phyloP scores from a whole-genome alignment of 92 coral and sea anemone species.

The Galaxea fascicularis region DNA sequence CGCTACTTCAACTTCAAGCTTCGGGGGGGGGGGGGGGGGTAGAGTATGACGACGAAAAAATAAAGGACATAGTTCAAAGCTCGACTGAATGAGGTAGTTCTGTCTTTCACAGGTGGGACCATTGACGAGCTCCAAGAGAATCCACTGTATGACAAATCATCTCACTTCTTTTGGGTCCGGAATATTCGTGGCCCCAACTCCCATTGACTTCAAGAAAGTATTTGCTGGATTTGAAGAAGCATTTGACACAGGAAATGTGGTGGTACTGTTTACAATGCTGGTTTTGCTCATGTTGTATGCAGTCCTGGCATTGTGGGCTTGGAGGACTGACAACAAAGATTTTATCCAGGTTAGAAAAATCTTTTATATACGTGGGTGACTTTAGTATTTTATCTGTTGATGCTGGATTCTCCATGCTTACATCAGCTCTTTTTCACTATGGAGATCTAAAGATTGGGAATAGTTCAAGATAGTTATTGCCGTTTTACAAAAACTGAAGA shows the following conservation, averaged over 20 bases:
- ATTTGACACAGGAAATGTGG: constrained; percentile 77
- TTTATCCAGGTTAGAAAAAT: constrained; percentile 48
- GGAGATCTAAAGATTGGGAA: no score
- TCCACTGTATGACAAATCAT: constrained; percentile 79
- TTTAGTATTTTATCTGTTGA: no score
- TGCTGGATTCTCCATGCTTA: no score
- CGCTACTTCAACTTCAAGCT: fast-evolving
- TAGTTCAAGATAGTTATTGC: no score
- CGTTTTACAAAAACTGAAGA: no score
- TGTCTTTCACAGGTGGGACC: constrained; percentile 74
- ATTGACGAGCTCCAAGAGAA: constrained; percentile 64
- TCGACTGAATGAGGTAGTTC: no score
- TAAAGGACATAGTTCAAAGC: no score
- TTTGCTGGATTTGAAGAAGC: constrained; percentile 71
- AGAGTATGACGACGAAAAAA: no score
- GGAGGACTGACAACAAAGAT: constrained; percentile 73
- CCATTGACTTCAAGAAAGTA: constrained; percentile 83
- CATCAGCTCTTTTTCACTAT: no score
- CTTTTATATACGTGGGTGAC: no score
- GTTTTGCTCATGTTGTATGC: constrained; percentile 56
- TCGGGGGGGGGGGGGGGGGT: no score
- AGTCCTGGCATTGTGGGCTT: constrained; percentile 67
- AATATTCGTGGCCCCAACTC: constrained; percentile 81
- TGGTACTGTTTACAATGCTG: constrained; percentile 69
- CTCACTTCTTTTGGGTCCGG: constrained; percentile 89